phyloP scores from a whole-genome alignment of 2,888 invertebrate genomes.

The Ametastegia equiseti region DNA sequence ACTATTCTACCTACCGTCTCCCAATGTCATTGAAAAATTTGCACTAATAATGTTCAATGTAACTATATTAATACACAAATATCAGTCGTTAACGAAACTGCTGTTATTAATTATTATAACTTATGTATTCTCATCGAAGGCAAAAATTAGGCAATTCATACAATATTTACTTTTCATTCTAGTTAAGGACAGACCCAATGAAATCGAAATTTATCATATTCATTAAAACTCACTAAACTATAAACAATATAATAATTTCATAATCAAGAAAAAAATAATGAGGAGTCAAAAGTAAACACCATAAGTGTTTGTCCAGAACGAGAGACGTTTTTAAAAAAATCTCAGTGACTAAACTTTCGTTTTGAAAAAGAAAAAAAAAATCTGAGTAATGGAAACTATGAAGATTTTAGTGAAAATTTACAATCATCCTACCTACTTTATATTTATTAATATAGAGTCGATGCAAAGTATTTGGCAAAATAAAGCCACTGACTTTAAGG shows the following conservation, averaged over 20 bases:
- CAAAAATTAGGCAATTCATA: not conserved
- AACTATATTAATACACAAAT: not conserved
- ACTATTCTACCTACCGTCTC: constrained; percentile 14
- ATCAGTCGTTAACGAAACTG: not conserved
- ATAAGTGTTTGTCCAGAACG: not conserved
- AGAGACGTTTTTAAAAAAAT: not conserved
- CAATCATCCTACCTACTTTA: constrained; percentile 13
- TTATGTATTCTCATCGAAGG: not conserved
- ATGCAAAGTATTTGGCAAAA: not conserved
- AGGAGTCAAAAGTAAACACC: not conserved
- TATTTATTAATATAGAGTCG: constrained; percentile 1
- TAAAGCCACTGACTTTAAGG: constrained; percentile 2
- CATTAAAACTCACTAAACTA: not conserved
- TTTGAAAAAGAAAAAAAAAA: no score
- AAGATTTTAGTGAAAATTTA: constrained; percentile 20
- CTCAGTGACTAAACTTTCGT: not conserved
- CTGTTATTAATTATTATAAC: not conserved
- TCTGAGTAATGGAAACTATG: not conserved
- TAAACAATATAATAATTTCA: no score
- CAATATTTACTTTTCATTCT: not conserved
- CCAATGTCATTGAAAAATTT: constrained; percentile 9
- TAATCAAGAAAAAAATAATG: no score
- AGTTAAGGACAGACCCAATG: not conserved
- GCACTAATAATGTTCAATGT: constrained; percentile 3
- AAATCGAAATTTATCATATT: not conserved